phyloP scores from a whole-genome alignment of 2,888 invertebrate genomes.

The Euphydryas editha region DNA sequence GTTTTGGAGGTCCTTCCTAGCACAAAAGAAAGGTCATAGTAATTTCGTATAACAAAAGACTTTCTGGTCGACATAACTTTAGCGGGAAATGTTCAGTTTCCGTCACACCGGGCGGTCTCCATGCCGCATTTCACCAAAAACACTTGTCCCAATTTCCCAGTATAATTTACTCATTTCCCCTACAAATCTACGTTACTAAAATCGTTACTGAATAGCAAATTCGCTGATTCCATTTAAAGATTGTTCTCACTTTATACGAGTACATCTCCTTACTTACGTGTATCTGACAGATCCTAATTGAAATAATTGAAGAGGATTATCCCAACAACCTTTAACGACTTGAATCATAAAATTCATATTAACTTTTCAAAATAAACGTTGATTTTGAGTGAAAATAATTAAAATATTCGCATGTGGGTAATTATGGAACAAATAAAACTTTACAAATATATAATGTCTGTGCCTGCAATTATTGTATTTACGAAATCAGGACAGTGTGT shows the following conservation, averaged over 20 bases:
- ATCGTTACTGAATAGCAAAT: slow-evolving; percentile 1
- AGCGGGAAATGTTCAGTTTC: slow-evolving; percentile 27
- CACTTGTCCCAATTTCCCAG: slow-evolving; percentile 43
- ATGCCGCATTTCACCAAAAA: slow-evolving; percentile 47
- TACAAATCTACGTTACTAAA: slow-evolving; percentile 8
- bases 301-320: slow-evolving; percentile 29
- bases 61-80: slow-evolving; percentile 22
- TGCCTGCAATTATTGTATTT: slow-evolving; percentile 2
- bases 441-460: slow-evolving; percentile 32
- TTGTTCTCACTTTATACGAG: background rate
- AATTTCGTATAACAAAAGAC: slow-evolving; percentile 13
- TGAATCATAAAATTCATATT: slow-evolving; percentile 19
- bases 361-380: slow-evolving; percentile 29
- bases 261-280: slow-evolving; percentile 12
- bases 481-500: background rate
- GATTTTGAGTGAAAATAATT: slow-evolving; percentile 36
- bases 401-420: slow-evolving; percentile 38
- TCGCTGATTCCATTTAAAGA: slow-evolving; percentile 1
- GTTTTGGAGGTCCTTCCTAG: background rate
- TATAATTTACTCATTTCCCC: slow-evolving; percentile 39
- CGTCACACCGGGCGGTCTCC: slow-evolving; percentile 45
- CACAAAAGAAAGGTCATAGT: slow-evolving; percentile 12
- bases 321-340: slow-evolving; percentile 11
- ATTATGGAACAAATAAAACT: slow-evolving; percentile 32
- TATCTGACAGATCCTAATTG: slow-evolving; percentile 30